These are phyloP conservation scores for Misgurnus anguillicaudatus DNA, from an alignment of 2,113 vertebrate genomes.

Conservation along the genomic window DNA sequence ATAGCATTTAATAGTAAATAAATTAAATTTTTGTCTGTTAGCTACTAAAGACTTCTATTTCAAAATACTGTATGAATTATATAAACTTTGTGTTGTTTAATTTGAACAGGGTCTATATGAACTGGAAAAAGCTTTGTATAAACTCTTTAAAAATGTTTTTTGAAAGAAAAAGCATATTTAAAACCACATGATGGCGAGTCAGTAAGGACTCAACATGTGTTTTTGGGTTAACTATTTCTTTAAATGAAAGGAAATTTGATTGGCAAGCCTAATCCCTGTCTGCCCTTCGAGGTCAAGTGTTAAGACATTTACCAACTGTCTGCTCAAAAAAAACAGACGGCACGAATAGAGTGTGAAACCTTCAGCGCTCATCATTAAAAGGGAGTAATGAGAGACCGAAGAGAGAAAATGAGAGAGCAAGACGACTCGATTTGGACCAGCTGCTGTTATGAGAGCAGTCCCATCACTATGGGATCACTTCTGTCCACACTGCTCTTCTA, in stretches of 20 bases:
- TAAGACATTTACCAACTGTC: constrained; percentile 25
- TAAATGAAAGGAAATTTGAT: constrained; percentile 14
- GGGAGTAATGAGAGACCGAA: constrained; percentile 67
- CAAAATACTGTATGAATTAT: too few species aligned
- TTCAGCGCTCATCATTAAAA: constrained; percentile 67
- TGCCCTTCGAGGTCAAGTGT: constrained; percentile 17
- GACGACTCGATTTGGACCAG: constrained; percentile 55
- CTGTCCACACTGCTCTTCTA: constrained; percentile 62
- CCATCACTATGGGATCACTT: constrained; percentile 54
- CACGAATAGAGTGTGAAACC: constrained; percentile 49
- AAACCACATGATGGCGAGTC: not conserved
- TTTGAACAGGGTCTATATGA: not conserved
- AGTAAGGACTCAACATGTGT: not conserved
- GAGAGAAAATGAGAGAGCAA: constrained; percentile 36
- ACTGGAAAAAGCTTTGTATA: not conserved
- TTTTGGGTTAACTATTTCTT: constrained; percentile 1
- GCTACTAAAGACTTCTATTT: too few species aligned
- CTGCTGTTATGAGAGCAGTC: constrained; percentile 54
- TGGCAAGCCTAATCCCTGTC: not conserved
- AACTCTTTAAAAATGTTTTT: not conserved
- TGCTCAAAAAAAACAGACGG: constrained; percentile 4
- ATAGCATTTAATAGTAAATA: too few species aligned
- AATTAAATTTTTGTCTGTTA: too few species aligned
- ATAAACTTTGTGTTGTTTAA: too few species aligned
- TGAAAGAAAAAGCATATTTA: not conserved